Base-by-base conservation (phyloP, 1,140 invertebrate species). In the Trissolcus basalis region DNA sequence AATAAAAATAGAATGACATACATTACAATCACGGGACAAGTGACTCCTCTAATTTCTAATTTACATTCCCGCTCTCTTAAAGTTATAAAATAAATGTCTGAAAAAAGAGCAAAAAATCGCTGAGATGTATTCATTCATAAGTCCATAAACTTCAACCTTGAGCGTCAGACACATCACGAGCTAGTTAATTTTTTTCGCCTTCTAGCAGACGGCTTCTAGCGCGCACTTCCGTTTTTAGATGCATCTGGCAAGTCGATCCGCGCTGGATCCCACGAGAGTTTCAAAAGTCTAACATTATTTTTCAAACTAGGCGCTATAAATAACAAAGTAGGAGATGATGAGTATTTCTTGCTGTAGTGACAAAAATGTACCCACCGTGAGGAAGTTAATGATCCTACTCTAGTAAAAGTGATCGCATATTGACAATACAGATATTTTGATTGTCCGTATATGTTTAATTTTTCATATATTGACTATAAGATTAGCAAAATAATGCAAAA, bases 151-250 rank as follows among this genome's bases (percentile, higher is more conserved):
- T 64, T 68, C 47, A 55, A 47, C 72, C 72, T 75, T 75, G 64
- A 69, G 45, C 55, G 49, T 60, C 53, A 56, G 58, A 64, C 72
- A 64, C 59, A 69, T 27, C 72, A 43, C 58, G 72, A 48, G 72
- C 60, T 58, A 75, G 72, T 75, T 75, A 69, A 69, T 75, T 75
- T 75, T 75, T 75, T 75, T 48, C 16, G 1, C 63, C 61, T 45
- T 16, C 35, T 54, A 14, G 32, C 65, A 69, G 72, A 75, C 72
- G 64, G 53, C 59, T 75, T 75, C 63, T 9, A 63, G 39, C 58
- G 72, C 58, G 64, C 45, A 76, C 73, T 76, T 76, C 73, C 73
- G 73, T 70, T 76, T 70, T 47, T 54, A 48, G 65, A 55, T 55
- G 73, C 73, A 76, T 76, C 65, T 65, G 72, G 48, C 48, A 19